Conservation (phyloP, 2,113 vertebrate genomes). For the Phylloscopus trochilus region DNA sequence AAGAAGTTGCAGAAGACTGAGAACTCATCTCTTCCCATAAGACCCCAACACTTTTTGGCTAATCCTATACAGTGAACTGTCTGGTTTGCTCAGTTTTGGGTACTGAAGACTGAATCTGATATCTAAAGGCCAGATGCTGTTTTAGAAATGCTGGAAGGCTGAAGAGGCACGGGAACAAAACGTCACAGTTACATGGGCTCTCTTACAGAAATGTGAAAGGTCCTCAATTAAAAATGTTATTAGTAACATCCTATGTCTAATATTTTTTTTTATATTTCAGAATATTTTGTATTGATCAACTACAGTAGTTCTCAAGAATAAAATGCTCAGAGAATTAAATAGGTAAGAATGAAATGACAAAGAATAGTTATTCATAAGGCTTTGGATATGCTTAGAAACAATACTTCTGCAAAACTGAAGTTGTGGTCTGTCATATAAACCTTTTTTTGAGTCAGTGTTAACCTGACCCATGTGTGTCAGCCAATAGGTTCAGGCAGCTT, state of each 20-base stretch:
- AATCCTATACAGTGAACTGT: background rate
- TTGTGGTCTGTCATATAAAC: background rate
- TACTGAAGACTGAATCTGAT: background rate
- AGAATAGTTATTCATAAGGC: background rate
- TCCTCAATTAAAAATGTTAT: background rate
- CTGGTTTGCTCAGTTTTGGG: background rate
- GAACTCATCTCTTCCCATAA: background rate
- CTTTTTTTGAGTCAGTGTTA: background rate
- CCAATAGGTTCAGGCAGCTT: background rate
- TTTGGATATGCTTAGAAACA: background rate
- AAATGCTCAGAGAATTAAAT: background rate
- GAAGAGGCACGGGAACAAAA: accelerated
- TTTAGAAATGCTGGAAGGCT: background rate
- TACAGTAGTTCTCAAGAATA: background rate
- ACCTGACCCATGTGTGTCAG: background rate
- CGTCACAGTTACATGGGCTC: background rate
- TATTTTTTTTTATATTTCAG: background rate
- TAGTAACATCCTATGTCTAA: background rate
- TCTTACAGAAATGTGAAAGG: background rate
- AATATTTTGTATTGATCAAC: background rate
- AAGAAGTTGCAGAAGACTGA: background rate
- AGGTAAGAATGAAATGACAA: background rate
- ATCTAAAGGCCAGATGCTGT: background rate
- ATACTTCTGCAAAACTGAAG: background rate
- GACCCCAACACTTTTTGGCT: background rate